Conservation (phyloP, 2,797 vertebrate species). For the Masticophis lateralis region DNA sequence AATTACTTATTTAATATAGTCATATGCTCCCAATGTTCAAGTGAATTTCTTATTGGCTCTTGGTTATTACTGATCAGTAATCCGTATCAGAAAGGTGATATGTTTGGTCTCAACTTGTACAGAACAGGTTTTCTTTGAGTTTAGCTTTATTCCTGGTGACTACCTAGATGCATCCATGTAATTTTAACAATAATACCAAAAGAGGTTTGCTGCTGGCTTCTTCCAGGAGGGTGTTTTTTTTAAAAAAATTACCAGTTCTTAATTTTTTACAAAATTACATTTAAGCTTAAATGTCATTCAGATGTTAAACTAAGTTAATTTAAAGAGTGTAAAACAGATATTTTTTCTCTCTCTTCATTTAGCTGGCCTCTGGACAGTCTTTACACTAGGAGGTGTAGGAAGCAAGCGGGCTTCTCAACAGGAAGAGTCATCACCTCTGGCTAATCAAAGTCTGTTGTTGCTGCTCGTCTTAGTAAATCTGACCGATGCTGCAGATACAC, state of each 20-base stretch:
- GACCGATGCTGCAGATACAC: slow-evolving; percentile 84
- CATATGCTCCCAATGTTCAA: background rate
- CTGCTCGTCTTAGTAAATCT: slow-evolving; percentile 91
- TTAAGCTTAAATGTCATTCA: background rate
- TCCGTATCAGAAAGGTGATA: background rate
- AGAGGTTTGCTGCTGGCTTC: background rate
- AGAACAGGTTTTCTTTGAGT: background rate
- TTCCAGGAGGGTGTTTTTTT: background rate
- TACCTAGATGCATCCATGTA: background rate
- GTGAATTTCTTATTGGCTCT: background rate
- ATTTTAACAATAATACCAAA: background rate
- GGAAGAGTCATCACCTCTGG: slow-evolving; percentile 88
- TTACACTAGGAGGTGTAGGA: slow-evolving; percentile 88
- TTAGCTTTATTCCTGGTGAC: background rate
- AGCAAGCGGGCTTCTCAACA: slow-evolving; percentile 76
- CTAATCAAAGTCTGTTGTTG: slow-evolving; percentile 95
- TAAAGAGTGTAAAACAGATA: background rate
- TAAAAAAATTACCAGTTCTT: background rate
- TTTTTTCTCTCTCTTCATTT: slow-evolving; percentile 27
- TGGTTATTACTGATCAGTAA: background rate
- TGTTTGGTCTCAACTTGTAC: background rate
- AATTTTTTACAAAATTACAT: background rate
- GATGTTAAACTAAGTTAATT: rapidly evolving
- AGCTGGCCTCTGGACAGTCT: slow-evolving; percentile 97
- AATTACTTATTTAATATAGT: background rate